Conservation (phyloP, 2,888 invertebrate species). For the Nomada hirtipes region DNA sequence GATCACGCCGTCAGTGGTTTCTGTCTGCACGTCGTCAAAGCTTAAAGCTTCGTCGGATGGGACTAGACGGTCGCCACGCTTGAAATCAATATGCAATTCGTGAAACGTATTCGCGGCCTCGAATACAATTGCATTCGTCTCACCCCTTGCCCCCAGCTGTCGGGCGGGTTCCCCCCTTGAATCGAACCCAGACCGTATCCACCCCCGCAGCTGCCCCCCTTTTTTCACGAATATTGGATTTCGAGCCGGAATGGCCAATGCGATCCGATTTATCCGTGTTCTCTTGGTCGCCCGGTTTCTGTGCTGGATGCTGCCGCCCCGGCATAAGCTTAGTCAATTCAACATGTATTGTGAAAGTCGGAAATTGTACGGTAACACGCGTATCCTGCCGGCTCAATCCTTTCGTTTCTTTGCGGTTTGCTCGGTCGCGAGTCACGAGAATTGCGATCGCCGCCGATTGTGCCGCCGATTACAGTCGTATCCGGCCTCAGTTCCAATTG, state of each 20-base stretch:
- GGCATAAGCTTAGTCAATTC: slow-evolving; percentile 44
- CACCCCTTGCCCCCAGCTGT: slow-evolving; percentile 15
- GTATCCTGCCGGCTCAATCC: slow-evolving; percentile 11
- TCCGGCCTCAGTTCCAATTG: not conserved
- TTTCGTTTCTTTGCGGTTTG: slow-evolving; percentile 49
- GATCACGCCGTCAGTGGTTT: slow-evolving; percentile 19
- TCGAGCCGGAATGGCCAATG: slow-evolving; percentile 64
- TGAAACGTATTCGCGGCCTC: slow-evolving; percentile 68
- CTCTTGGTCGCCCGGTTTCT: slow-evolving; percentile 22
- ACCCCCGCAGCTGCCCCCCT: slow-evolving; percentile 42
- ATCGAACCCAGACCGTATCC: slow-evolving; percentile 45
- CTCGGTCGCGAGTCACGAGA: slow-evolving; percentile 8
- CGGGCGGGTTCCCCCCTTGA: slow-evolving; percentile 24
- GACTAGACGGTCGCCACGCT: slow-evolving; percentile 20
- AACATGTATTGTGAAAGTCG: slow-evolving; percentile 53
- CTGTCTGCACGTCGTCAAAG: slow-evolving; percentile 17
- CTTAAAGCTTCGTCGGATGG: not conserved
- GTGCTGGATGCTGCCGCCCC: not conserved
- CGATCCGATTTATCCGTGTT: slow-evolving; percentile 66
- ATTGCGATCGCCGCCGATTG: slow-evolving; percentile 16
- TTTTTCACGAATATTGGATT: slow-evolving; percentile 69
- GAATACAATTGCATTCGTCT: slow-evolving; percentile 64
- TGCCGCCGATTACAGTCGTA: not conserved
- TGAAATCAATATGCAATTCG: slow-evolving; percentile 73
- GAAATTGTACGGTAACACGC: slow-evolving; percentile 60